Conservation (phyloP, 1,140 invertebrate genomes). For the Zelostemma sp. region DNA sequence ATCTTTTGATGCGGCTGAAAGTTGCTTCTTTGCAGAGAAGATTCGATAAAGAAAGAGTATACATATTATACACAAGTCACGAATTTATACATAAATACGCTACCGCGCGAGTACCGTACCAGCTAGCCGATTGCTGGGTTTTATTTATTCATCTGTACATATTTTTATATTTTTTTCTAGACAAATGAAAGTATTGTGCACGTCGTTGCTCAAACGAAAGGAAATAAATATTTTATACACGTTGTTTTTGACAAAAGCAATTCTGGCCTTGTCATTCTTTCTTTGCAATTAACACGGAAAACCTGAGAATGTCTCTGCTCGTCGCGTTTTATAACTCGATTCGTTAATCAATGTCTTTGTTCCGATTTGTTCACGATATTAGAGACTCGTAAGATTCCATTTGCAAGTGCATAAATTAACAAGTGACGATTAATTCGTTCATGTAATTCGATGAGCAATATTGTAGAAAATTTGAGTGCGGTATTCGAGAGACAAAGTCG, state of each 20-base stretch:
- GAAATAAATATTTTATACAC: conserved; percentile 68
- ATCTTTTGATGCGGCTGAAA: background rate
- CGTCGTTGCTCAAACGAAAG: conserved; percentile 22
- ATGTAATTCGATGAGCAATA: no score
- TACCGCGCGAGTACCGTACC: conserved; percentile 50
- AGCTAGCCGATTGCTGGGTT: conserved; percentile 43
- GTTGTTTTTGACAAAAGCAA: conserved; percentile 60
- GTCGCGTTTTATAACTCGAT: background rate
- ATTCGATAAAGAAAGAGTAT: background rate
- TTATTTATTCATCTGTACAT: conserved; percentile 69
- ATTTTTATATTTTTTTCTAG: conserved; percentile 66
- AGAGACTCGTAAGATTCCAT: no score
- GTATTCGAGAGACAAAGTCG: conserved; percentile 16
- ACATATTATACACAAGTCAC: conserved; percentile 5
- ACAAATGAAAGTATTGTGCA: conserved; percentile 41
- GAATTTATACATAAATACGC: conserved; percentile 35
- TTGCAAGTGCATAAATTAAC: background rate
- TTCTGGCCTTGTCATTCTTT: conserved; percentile 62
- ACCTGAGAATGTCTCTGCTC: background rate
- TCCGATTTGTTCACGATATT: no score
- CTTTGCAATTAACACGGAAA: conserved; percentile 8
- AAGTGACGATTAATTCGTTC: background rate
- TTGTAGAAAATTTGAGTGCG: background rate
- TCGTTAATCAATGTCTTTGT: no score
- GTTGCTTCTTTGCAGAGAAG: background rate